Conservation (phyloP, 2,113 vertebrate genomes). For the Oophaga pumilio region DNA sequence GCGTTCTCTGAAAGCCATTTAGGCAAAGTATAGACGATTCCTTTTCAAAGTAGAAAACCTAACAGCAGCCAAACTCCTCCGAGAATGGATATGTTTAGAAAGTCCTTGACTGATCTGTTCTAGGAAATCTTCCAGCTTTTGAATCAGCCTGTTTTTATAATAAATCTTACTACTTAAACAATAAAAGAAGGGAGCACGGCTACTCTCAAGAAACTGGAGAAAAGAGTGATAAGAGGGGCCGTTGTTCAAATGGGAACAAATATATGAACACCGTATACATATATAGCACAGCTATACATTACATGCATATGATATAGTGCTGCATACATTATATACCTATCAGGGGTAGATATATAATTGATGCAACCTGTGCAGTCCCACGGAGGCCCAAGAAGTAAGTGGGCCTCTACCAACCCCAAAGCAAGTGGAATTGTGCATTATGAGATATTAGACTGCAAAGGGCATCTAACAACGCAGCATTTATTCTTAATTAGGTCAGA, state of each 20-base stretch:
- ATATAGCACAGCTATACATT: not conserved
- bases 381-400: too few relatives aligned
- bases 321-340: too few relatives aligned
- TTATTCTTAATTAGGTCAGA: too few relatives aligned
- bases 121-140: slow-evolving; percentile 43
- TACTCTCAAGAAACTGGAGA: not conserved
- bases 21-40: slow-evolving; percentile 19
- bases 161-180: slow-evolving; percentile 53
- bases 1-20: not conserved
- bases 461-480: too few relatives aligned
- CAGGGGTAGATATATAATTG: too few relatives aligned
- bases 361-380: too few relatives aligned
- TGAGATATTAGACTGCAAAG: too few relatives aligned
- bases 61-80: not conserved
- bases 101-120: slow-evolving; percentile 16
- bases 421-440: too few relatives aligned
- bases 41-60: not conserved
- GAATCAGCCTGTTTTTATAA: slow-evolving; percentile 35
- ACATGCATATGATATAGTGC: too few relatives aligned
- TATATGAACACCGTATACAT: not conserved
- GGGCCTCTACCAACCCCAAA: too few relatives aligned
- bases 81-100: slow-evolving; percentile 44
- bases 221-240: not conserved
- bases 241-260: not conserved
- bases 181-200: slow-evolving; percentile 12